A percentile compares a stretch with the other conserved stretches of the same genome.
Conservation (phyloP, 1,140 invertebrate species). For the Zaprionus davidi region DNA sequence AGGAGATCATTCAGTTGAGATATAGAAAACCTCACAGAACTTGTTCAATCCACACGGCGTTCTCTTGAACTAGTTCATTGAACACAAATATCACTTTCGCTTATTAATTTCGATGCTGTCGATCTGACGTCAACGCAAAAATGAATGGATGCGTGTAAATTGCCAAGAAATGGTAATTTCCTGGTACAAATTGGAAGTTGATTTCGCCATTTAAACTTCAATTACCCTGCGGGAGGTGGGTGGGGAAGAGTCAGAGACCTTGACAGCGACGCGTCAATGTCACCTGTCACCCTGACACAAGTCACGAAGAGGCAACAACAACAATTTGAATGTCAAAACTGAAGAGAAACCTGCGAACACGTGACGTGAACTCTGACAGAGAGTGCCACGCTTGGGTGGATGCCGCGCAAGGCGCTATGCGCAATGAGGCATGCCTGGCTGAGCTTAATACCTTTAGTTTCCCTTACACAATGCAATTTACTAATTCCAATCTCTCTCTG, state of each 20-base stretch:
- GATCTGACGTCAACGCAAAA: neutral
- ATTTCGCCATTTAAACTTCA: neutral
- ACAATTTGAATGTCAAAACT: conserved; percentile 43
- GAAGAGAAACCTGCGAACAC: conserved; percentile 17
- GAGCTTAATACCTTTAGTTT: conserved; percentile 40
- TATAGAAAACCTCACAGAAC: neutral
- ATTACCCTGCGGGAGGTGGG: neutral
- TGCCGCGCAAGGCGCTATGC: conserved; percentile 40
- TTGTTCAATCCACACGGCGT: conserved; percentile 2
- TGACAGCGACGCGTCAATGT: conserved; percentile 42
- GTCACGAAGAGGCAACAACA: conserved; percentile 22
- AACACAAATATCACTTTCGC: conserved; percentile 4
- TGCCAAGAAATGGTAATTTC: conserved; percentile 3
- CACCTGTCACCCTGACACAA: conserved; percentile 59
- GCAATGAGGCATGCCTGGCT: conserved; percentile 55
- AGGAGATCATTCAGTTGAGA: neutral
- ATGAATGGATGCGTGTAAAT: neutral
- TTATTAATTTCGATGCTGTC: neutral
- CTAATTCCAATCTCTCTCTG: neutral
- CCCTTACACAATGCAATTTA: neutral
- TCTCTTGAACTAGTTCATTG: conserved; percentile 24
- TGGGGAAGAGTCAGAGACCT: conserved; percentile 21
- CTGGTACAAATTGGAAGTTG: neutral
- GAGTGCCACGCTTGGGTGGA: conserved; percentile 47
- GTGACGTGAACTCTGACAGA: conserved; percentile 48